These are phyloP conservation scores for Alloplasta piceator DNA, from an alignment of 2,888 invertebrate genomes.

Conservation along the genomic window DNA sequence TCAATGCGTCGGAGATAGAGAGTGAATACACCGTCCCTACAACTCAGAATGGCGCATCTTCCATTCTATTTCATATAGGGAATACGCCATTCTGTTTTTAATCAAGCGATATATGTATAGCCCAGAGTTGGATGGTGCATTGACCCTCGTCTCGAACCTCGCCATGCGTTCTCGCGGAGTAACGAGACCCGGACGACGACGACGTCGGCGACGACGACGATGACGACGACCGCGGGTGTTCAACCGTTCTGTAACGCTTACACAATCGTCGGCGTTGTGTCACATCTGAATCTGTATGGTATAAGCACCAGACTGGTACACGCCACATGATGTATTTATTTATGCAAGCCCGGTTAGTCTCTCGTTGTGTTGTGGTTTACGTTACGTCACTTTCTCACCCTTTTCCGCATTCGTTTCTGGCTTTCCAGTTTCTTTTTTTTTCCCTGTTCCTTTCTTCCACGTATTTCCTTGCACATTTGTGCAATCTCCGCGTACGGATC, in stretches of 20 bases:
- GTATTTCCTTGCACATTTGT: neutral
- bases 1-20: conserved; percentile 1
- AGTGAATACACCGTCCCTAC: neutral
- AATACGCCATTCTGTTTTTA: no score
- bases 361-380: conserved; percentile 24
- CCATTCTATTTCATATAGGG: no score
- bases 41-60: no score
- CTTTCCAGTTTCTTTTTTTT: conserved; percentile 9
- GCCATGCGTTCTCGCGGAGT: conserved; percentile 37
- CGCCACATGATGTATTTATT: conserved; percentile 32
- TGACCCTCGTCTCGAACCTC: conserved; percentile 47
- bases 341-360: conserved; percentile 19
- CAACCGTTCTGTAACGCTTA: conserved; percentile 45
- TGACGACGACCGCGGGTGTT: conserved; percentile 27
- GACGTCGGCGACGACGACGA: conserved; percentile 13
- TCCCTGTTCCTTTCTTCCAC: neutral
- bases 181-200: neutral
- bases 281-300: conserved; percentile 21
- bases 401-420: conserved; percentile 1
- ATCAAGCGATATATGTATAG: neutral
- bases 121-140: conserved; percentile 48
- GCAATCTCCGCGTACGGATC: neutral
- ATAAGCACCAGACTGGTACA: neutral
- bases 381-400: conserved; percentile 45
- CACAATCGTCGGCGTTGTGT: conserved; percentile 56